Evolutionary conservation across 2,113 vertebrate genomes (phyloP), one percentile per base, ranked within the genome.

Genomic region (Triplophysa rosa): DNA sequence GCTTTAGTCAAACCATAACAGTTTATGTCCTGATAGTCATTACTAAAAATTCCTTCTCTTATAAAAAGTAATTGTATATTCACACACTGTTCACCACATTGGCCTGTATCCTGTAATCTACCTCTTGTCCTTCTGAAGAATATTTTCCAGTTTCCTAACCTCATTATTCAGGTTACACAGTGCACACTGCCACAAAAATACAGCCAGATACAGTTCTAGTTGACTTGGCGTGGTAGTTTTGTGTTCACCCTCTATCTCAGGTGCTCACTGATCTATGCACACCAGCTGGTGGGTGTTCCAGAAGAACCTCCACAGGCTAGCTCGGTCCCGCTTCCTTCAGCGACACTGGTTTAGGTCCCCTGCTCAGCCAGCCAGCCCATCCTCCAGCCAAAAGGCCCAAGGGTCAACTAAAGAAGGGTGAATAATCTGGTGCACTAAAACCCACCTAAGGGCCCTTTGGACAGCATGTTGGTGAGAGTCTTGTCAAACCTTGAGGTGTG

Each of bases 371-470:
- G 54, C 54, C 62, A 77, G 54, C 72, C 76, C 58, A 71, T 40
- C 47, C n/a, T 56, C 62, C 52, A 77, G 62, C 73, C 80, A 73
- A 68, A 17, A n/a, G 26, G 16, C 62, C 63, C 24, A 70, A 59
- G 78, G 70, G 52, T 23, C 8, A 26, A 63, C 78, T 72, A 83
- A 65, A 78, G 68, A 23, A 83, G 79, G 84, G 80, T 82, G 82
- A 87, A 89, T 89, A 86, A 89, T 87, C 80, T 84, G 87, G 84
- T 78, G 81, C 73, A 82, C 52, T 88, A 87, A 86, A 88, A 81
- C 87, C 86, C 87, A 88, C 89, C 91, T 88, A 63, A 67, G 86
- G 91, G 88, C 83, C 80, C 85, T 85, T 82, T 81, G 54, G 77
- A 59, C 11, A 63, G 63, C 14, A 23, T 76, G 62, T 78, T 70